Base-by-base conservation (phyloP, 2,113 vertebrate genomes). In the Alligator mississippiensis region DNA sequence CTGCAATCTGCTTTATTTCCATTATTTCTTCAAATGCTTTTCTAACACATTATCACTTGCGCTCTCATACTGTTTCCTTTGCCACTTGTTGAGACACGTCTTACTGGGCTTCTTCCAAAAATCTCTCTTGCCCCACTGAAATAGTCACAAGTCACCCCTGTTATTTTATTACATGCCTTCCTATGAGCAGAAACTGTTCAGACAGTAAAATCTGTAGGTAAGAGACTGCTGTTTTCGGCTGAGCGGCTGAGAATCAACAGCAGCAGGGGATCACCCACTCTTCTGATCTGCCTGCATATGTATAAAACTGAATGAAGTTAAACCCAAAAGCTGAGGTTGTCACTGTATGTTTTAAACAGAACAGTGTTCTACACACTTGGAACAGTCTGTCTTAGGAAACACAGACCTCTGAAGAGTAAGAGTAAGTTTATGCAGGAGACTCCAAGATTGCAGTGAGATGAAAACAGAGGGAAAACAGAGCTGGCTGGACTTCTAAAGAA, bases 11-110 rank as follows among this genome's bases (percentile, higher is more conserved):
- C n/a, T 87, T 28, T 58, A 30, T 24, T 11, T 64, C 55, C 55
- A 28, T 0, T 0, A 4, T 2, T 4, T 24, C 14, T 18, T 66
- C 3, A 3, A 11, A 6, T 70, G 63, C 21, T 28, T 74, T 58
- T 74, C 11, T 57, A 84, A 18, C 13, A 34, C 0, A 27, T 25
- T 55, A 59, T 11, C 16, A 57, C 4, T n/a, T 62, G 47, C 7
- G 9, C 9, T 66, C 84, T 55, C 25, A 34, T 2, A 60, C 54
- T 82, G 68, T 28, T 60, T 24, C 60, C 47, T 47, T 47, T 47
- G 47, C 47, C 47, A 47, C 47, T 9, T 47, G 7, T 89, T 93
- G 72, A 64, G 62, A 5, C 12, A 62, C 91, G 47, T 79, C 19
- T 70, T 27, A 54, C 47, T 18, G 28, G 78, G 11, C 24, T 64